These are phyloP conservation scores for Plecotus auritus DNA, from an alignment of 2,113 vertebrate genomes.

Conservation along the genomic window DNA sequence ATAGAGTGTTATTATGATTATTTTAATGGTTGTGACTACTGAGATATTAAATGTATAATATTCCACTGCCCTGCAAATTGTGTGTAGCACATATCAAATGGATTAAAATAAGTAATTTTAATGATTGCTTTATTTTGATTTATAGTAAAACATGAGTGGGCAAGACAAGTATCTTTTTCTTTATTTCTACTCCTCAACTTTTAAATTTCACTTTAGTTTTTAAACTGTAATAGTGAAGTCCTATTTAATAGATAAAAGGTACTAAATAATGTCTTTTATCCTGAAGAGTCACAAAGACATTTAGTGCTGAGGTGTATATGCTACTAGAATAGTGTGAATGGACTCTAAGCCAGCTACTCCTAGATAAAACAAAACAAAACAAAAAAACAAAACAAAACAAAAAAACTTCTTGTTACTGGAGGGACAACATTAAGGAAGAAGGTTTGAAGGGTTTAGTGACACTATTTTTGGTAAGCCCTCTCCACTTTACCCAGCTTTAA, in stretches of 20 bases:
- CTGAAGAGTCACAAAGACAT: not conserved
- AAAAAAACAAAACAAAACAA: not conserved
- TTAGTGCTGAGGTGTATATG: not conserved
- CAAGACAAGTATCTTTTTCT: not conserved
- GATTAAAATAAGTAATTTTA: not conserved
- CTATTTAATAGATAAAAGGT: not conserved
- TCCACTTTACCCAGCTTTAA: not conserved
- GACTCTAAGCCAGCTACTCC: not conserved
- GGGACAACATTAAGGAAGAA: not conserved
- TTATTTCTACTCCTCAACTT: not conserved
- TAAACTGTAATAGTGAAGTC: not conserved
- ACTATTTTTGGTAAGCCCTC: not conserved
- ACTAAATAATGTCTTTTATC: not conserved
- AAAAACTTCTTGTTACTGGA: not conserved
- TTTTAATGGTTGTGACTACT: slow-evolving; percentile 64
- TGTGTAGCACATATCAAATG: not conserved
- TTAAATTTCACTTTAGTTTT: slow-evolving; percentile 20
- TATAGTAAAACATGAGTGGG: not conserved
- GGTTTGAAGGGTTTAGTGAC: not conserved
- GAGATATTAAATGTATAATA: slow-evolving; percentile 44
- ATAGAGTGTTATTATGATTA: slow-evolving; percentile 65
- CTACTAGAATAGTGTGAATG: not conserved
- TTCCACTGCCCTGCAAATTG: not conserved
- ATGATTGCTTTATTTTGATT: slow-evolving; percentile 13
- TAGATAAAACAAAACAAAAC: not conserved